These are phyloP conservation scores for Clarias gariepinus DNA, from an alignment of 2,113 vertebrate species.

Conservation along the genomic window DNA sequence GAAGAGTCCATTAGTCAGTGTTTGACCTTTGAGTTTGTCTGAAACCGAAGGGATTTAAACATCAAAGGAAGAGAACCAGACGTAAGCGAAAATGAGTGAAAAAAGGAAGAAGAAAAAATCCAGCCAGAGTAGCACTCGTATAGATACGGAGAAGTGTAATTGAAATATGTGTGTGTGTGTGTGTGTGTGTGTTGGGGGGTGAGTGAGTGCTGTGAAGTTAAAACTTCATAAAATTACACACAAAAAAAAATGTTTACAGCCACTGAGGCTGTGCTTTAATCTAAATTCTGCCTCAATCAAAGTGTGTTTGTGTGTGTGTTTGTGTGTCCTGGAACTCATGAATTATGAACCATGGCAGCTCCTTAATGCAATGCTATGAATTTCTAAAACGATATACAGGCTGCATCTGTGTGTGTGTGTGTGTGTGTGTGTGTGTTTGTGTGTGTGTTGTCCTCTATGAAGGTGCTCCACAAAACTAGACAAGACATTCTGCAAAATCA, in stretches of 20 bases:
- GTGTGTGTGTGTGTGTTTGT: slow-evolving; percentile 22
- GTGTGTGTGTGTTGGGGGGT: neutral
- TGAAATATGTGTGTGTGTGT: neutral
- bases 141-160: neutral
- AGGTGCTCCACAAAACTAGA: neutral
- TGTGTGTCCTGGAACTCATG: slow-evolving; percentile 27
- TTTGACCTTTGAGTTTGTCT: slow-evolving; percentile 38
- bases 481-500: neutral
- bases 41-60: slow-evolving; percentile 38
- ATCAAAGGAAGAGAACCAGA: slow-evolving; percentile 11
- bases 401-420: slow-evolving; percentile 27
- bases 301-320: slow-evolving; percentile 22
- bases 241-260: slow-evolving; percentile 43
- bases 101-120: neutral
- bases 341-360: slow-evolving; percentile 51
- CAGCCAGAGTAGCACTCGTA: neutral
- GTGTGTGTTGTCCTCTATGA: slow-evolving; percentile 13
- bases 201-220: neutral
- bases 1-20: slow-evolving; percentile 31
- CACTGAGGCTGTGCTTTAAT: slow-evolving; percentile 46
- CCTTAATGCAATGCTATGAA: slow-evolving; percentile 52
- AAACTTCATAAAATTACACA: slow-evolving; percentile 41
- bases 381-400: slow-evolving; percentile 41
- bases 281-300: slow-evolving; percentile 27
- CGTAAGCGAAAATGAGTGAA: neutral